Evolutionary conservation across 1,140 invertebrate species (phyloP).

Genomic region (Ladona fulva): DNA sequence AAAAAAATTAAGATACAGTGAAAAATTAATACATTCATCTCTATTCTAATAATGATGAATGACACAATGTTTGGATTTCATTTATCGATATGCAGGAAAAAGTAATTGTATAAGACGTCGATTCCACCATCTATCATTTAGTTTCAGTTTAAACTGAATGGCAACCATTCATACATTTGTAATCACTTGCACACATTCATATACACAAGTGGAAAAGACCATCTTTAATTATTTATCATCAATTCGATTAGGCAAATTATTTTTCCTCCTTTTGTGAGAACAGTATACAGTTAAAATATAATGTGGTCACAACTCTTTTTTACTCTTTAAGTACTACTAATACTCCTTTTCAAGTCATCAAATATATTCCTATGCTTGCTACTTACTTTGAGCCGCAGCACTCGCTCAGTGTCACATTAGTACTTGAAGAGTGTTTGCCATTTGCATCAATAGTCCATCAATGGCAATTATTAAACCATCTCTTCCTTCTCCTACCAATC

Average conservation of each 20-base stretch:
- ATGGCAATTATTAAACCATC: neutral
- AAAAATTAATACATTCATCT: neutral
- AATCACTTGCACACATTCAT: neutral
- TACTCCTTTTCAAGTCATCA: conserved; percentile 7
- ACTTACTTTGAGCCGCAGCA: neutral
- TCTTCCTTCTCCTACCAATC: neutral
- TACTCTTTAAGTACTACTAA: neutral
- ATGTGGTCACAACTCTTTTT: conserved; percentile 9
- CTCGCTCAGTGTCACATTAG: neutral
- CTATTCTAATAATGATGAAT: neutral
- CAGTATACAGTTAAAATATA: conserved; percentile 10
- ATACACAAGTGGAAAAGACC: conserved; percentile 2
- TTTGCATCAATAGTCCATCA: neutral
- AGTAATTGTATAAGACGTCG: neutral
- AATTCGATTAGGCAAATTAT: neutral
- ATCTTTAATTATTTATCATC: neutral
- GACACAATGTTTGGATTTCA: neutral
- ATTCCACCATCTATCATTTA: conserved; percentile 10
- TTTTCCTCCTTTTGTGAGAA: neutral
- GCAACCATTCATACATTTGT: neutral
- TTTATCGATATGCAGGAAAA: neutral
- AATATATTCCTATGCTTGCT: conserved; percentile 7
- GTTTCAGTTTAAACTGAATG: conserved; percentile 2
- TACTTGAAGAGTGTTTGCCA: neutral
- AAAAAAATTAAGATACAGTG: neutral